Evolutionary conservation across 2,797 vertebrate genomes (phyloP).

Genomic region (Sciurus carolinensis): DNA sequence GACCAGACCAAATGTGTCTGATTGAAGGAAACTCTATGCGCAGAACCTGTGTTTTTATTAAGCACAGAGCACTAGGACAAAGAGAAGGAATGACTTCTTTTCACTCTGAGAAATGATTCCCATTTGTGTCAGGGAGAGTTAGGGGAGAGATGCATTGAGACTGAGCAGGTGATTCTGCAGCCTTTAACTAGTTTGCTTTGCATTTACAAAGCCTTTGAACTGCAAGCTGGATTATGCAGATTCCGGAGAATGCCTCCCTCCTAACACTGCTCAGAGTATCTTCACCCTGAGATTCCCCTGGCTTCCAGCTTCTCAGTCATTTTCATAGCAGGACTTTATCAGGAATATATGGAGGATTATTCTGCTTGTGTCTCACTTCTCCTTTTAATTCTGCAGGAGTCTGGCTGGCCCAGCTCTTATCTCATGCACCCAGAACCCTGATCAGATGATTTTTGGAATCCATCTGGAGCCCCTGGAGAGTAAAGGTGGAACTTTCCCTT

Average conservation of each 20-base stretch:
- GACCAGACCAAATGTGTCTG: neutral
- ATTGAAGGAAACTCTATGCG: neutral
- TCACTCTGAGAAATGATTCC: constrained; percentile 10
- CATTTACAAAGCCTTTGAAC: constrained; percentile 76
- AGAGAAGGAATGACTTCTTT: neutral
- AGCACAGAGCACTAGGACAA: neutral
- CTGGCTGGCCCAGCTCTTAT: neutral
- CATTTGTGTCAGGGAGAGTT: constrained; percentile 70
- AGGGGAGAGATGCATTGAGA: neutral
- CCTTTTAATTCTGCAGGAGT: neutral
- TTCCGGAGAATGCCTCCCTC: neutral
- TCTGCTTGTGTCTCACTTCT: neutral
- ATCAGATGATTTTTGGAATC: neutral
- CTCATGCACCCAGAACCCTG: neutral
- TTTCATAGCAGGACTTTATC: neutral
- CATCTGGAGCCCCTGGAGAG: neutral
- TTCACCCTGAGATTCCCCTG: neutral
- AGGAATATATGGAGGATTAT: neutral
- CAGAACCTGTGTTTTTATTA: constrained; percentile 18
- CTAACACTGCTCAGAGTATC: neutral
- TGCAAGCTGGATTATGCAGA: constrained; percentile 23
- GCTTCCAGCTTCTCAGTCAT: constrained; percentile 9
- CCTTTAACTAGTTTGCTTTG: neutral
- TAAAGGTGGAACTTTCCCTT: neutral
- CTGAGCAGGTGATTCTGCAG: constrained; percentile 62